Conservation (phyloP, 2,888 invertebrate genomes). For the Hyles lineata region DNA sequence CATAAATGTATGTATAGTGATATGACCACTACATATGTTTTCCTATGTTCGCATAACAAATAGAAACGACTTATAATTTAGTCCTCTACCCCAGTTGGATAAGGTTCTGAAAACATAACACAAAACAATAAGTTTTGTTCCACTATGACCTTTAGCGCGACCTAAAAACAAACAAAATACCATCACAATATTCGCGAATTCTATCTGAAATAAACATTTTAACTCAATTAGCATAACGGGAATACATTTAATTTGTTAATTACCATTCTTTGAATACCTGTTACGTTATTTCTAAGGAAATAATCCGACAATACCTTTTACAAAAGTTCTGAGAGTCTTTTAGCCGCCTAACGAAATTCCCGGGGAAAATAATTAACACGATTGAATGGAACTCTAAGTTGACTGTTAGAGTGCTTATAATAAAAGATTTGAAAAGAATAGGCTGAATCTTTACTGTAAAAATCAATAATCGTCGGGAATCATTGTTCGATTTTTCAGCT, state of each 20-base stretch:
- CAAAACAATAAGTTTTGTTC: background rate
- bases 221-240: background rate
- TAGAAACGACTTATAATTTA: no score
- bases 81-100: no score
- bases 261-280: conserved; percentile 24
- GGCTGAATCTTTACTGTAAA: conserved; percentile 57
- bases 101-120: background rate
- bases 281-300: conserved; percentile 48
- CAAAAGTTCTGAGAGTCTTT: conserved; percentile 46
- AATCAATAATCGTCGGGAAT: conserved; percentile 36
- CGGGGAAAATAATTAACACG: conserved; percentile 69
- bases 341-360: conserved; percentile 45
- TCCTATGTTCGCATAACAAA: no score
- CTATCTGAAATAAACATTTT: background rate
- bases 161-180: background rate
- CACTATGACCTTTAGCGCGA: background rate
- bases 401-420: conserved; percentile 50
- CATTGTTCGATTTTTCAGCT: conserved; percentile 39
- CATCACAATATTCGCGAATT: background rate
- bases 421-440: conserved; percentile 56
- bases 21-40: no score
- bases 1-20: no score
- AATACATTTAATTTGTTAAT: conserved; percentile 15
- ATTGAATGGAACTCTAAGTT: conserved; percentile 57
- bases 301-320: conserved; percentile 52